Evolutionary conservation across 2,888 invertebrate genomes (phyloP).

Genomic region (Chaitophorus viminalis): DNA sequence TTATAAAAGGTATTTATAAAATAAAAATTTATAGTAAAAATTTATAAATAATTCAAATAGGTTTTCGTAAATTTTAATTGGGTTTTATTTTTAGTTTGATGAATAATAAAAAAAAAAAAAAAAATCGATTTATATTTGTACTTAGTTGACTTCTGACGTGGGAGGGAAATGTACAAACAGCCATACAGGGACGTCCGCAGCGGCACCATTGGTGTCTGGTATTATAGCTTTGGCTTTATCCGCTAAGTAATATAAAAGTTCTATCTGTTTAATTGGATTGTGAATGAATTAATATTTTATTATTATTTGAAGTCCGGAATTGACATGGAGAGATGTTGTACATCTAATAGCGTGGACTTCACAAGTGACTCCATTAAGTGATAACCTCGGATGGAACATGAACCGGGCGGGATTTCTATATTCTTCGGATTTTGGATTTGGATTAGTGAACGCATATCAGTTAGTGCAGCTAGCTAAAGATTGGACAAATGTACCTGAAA

Average conservation of each 20-base stretch:
- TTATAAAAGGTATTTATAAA: too few species aligned
- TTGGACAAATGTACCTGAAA: conserved; percentile 79
- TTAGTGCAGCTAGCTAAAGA: conserved; percentile 77
- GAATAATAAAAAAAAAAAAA: neutral
- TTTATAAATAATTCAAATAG: too few species aligned
- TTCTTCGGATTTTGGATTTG: conserved; percentile 87
- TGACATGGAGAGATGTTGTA: conserved; percentile 92
- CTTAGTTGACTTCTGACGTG: conserved; percentile 90
- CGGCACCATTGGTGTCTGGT: conserved; percentile 91
- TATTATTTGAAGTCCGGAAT: conserved; percentile 73
- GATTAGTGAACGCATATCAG: conserved; percentile 83
- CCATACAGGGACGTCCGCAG: conserved; percentile 93
- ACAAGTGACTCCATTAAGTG: conserved; percentile 75
- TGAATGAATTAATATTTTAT: neutral
- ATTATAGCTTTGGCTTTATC: conserved; percentile 87
- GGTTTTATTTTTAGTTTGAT: too few species aligned
- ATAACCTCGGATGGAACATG: conserved; percentile 79
- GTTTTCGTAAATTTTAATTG: too few species aligned
- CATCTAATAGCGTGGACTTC: conserved; percentile 89
- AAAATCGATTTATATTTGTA: conserved; percentile 61
- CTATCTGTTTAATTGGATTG: neutral
- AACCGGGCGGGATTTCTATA: conserved; percentile 86
- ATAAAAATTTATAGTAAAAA: too few species aligned
- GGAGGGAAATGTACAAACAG: conserved; percentile 84
- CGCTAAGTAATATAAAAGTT: conserved; percentile 77